Evolutionary conservation across 2,113 vertebrate species (phyloP).

Genomic region (Pterocles burchelli): DNA sequence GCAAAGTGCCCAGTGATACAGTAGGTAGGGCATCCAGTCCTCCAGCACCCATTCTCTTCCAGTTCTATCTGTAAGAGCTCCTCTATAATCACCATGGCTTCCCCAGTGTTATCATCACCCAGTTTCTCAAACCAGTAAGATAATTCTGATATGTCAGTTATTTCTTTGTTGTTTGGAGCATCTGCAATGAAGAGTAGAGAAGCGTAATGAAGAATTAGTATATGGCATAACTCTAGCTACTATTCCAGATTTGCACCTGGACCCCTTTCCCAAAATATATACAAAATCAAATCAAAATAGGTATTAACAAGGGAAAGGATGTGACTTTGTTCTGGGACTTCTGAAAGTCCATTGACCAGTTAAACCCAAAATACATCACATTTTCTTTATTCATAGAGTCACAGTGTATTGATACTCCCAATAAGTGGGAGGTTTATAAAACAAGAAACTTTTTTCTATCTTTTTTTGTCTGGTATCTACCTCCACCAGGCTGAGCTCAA

Average conservation of each 20-base stretch:
- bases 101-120: neutral
- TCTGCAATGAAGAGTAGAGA: neutral
- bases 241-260: neutral
- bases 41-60: neutral
- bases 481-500: neutral
- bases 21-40: accelerated
- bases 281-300: neutral
- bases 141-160: neutral
- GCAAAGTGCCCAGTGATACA: neutral
- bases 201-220: neutral
- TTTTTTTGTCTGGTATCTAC: neutral
- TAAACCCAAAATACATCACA: neutral
- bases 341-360: neutral
- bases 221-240: accelerated
- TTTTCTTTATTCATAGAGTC: neutral
- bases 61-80: neutral
- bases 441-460: neutral
- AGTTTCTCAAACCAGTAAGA: neutral
- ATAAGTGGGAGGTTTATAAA: neutral
- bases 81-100: neutral
- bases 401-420: neutral
- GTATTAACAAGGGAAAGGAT: neutral
- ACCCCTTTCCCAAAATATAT: neutral
- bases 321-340: neutral
- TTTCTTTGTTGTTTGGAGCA: neutral